Base-by-base conservation (phyloP, 2,113 vertebrate species). In the Bujurquina vittata region DNA sequence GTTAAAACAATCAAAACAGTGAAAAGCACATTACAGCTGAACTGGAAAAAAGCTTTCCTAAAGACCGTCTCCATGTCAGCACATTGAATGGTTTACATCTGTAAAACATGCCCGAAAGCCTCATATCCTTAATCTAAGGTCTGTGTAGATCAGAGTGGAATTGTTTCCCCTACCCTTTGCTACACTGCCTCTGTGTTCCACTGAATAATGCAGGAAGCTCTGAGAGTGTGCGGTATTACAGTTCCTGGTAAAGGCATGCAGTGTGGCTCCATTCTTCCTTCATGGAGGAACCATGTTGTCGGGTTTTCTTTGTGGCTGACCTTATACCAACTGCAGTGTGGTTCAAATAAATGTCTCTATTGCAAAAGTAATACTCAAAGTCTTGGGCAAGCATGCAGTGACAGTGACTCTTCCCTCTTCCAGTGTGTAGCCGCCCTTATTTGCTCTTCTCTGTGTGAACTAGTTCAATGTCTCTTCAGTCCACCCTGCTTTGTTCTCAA, bases 201-300 rank as follows among this genome's bases (percentile, higher is more conserved):
- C 92, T 95, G 89, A 94, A 92, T 95, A 95, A 95, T 93, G 93
- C 91, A 91, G 54, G 56, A 85, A 84, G 92, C 91, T 88, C 58
- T 86, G 80, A 75, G 3, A 73, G 20, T 90, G 43, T 85, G 5
- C 84, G 90, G 94, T 91, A 93, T 95, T 93, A 72, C 91, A 62
- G 87, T 95, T 88, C 93, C 81, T 83, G 81, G 84, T 87, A 90
- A 84, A 85, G 82, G 69, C 40, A 26, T 81, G 76, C 37, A 73
- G 79, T 33, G 65, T 83, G 46, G 33, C 83, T 72, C 75, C 55
- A 59, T 81, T 87, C 83, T 80, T 89, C 78, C 49, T 83, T 80
- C 79, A 79, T 82, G 43, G 31, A 72, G 76, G 79, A 78, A 75
- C 77, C 10, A 10, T 62, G 62, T 81, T 86, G 63, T 84, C 73